Base-by-base conservation (phyloP, 2,113 vertebrate genomes). In the Lonchura striata region DNA sequence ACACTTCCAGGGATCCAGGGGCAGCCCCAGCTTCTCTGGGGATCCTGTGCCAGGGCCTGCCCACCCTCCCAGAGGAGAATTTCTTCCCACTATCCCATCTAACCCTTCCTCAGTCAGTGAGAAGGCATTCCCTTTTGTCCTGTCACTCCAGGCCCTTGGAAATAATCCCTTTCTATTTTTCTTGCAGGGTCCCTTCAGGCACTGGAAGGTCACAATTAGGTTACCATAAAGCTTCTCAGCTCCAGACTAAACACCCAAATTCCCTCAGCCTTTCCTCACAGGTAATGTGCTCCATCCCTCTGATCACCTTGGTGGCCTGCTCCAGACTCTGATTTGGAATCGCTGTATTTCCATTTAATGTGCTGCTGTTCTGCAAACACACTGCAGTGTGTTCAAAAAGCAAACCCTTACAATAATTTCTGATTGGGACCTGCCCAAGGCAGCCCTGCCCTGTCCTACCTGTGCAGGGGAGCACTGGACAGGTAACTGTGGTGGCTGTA, bases 401-500 rank as follows among this genome's bases (percentile, higher is more conserved):
- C 65, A 82, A 86, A 65, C 31, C 7, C 44, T 49, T 16, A 0
- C 12, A 60, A 30, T 46, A 0, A 13, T 33, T 82, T 57, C 25
- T 82, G n/a, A n/a, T 7, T 20, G 20, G 12, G 22, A 19, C 3
- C 30, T 27, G 18, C 15, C 22, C 31, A 5, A 5, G 15, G 41
- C 50, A 63, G 42, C 71, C 82, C 71, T 0, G 0, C 31, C 30
- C 16, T 27, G 35, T 22, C 94, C 61, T 85, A 98, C 97, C 97
- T 97, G 74, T 42, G 86, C 50, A 86, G 77, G 47, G 94, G 54
- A 63, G 95, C 93, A 44, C 97, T 98, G 97, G 98, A 97, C 39
- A 97, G 95, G 88, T 98, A 98, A 92, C n/a, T 96, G 68, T 86
- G 72, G 52, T 96, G 94, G 95, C 92, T 95, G 50, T 97, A 98